Conservation (phyloP, 2,888 invertebrate species). For the Phalangium opilio region DNA sequence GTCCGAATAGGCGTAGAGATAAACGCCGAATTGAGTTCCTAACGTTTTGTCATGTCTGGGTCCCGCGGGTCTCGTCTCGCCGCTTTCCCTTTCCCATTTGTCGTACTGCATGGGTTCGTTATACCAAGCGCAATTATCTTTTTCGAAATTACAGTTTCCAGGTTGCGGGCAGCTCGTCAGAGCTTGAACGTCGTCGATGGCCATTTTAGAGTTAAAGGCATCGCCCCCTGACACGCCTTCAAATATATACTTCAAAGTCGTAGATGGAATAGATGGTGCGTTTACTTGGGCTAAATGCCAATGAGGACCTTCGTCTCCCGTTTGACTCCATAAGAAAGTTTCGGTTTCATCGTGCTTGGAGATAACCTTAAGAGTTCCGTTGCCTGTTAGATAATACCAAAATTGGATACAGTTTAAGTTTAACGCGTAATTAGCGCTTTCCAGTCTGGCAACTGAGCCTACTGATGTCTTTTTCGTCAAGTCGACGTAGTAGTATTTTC, state of each 20-base stretch:
- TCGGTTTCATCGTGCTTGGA: slow-evolving; percentile 8
- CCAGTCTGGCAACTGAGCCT: slow-evolving; percentile 10
- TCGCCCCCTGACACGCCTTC: slow-evolving; percentile 6
- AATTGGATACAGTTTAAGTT: slow-evolving; percentile 16
- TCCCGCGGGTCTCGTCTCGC: slow-evolving; percentile 7
- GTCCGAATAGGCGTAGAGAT: slow-evolving; percentile 6
- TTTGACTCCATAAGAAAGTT: slow-evolving; percentile 9
- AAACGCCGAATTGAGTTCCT: slow-evolving; percentile 14
- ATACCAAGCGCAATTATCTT: slow-evolving; percentile 15
- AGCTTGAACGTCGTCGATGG: slow-evolving; percentile 17
- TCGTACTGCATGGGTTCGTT: slow-evolving; percentile 9
- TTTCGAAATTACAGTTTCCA: slow-evolving; percentile 18
- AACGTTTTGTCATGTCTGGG: slow-evolving; percentile 13
- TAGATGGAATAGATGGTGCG: background rate
- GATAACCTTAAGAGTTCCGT: slow-evolving; percentile 13
- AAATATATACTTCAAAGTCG: slow-evolving; percentile 3
- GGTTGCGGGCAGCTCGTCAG: slow-evolving; percentile 10
- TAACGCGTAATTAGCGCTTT: slow-evolving; percentile 7
- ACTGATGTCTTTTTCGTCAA: background rate
- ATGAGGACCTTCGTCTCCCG: slow-evolving; percentile 7
- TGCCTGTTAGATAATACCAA: slow-evolving; percentile 17
- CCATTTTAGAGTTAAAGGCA: slow-evolving; percentile 8
- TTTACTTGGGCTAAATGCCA: slow-evolving; percentile 14
- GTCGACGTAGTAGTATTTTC: slow-evolving; percentile 14
- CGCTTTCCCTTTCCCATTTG: slow-evolving; percentile 13